Conservation (phyloP, 1,140 invertebrate species). For the Orussus abietinus region DNA sequence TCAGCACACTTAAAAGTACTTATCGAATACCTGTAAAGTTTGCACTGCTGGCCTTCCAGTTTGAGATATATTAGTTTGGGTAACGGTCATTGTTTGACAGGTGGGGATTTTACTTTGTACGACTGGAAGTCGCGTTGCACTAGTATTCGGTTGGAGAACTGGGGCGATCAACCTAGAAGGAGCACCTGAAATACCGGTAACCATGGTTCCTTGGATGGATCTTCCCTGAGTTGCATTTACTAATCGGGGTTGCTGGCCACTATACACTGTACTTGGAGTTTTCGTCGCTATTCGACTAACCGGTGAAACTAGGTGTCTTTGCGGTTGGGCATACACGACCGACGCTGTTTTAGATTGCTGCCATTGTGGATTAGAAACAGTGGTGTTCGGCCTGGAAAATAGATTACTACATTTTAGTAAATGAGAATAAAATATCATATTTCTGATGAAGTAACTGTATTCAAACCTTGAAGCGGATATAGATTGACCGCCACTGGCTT, state of each 20-base stretch:
- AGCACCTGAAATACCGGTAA: conserved; percentile 39
- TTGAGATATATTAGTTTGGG: conserved; percentile 29
- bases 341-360: conserved; percentile 42
- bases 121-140: conserved; percentile 37
- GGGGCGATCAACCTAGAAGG: conserved; percentile 45
- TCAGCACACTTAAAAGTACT: too few relatives aligned
- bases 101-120: conserved; percentile 33
- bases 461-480: conserved; percentile 23
- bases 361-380: conserved; percentile 43
- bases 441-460: background rate
- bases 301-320: conserved; percentile 39
- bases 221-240: conserved; percentile 35
- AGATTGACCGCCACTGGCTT: conserved; percentile 30
- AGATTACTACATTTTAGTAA: too few relatives aligned
- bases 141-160: conserved; percentile 41
- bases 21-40: conserved; percentile 44
- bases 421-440: conserved; percentile 9
- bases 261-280: conserved; percentile 33
- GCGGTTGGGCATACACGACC: conserved; percentile 42
- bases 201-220: conserved; percentile 45
- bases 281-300: conserved; percentile 38
- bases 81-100: conserved; percentile 28
- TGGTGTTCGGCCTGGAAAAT: conserved; percentile 31
- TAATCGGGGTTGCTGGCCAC: conserved; percentile 35
- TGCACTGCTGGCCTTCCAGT: conserved; percentile 36